A percentile compares a stretch with the other conserved stretches of the same genome.
Evolutionary conservation across 2,888 invertebrate species (phyloP).

Genomic region (Zeuzera pyrina): DNA sequence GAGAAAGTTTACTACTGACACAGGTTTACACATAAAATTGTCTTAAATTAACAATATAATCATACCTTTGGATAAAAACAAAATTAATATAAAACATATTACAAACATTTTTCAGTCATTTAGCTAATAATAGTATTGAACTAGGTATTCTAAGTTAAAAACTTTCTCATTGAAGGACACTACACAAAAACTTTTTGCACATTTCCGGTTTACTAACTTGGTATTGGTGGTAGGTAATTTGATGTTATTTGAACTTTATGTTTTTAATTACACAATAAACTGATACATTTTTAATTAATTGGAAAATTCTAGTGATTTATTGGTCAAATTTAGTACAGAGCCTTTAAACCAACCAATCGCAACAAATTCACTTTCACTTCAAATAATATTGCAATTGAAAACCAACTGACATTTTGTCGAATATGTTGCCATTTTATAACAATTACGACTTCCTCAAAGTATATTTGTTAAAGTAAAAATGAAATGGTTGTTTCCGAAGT

Average conservation of each 20-base stretch:
- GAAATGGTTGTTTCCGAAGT: too few species aligned
- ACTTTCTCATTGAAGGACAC: constrained; percentile 25
- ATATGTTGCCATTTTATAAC: too few species aligned
- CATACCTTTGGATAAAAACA: constrained; percentile 37
- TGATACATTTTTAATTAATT: too few species aligned
- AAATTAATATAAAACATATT: constrained; percentile 34
- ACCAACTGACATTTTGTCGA: too few species aligned
- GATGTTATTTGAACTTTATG: too few species aligned
- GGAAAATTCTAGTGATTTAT: too few species aligned
- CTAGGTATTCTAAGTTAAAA: constrained; percentile 18
- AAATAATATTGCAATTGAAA: background rate
- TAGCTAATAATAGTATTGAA: constrained; percentile 8
- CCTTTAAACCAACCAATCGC: background rate
- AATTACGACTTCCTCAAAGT: too few species aligned
- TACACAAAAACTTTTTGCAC: constrained; percentile 19
- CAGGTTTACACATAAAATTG: background rate
- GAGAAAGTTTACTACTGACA: constrained; percentile 35
- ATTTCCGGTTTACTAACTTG: constrained; percentile 24
- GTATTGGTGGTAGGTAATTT: background rate
- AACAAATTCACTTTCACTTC: background rate
- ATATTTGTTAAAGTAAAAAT: too few species aligned
- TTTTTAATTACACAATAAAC: too few species aligned
- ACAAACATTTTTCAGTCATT: constrained; percentile 31
- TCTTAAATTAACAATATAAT: background rate
- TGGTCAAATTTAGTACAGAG: too few species aligned